These are phyloP conservation scores for Triops longicaudatus DNA, from an alignment of 1,140 invertebrate genomes.

Conservation along the genomic window DNA sequence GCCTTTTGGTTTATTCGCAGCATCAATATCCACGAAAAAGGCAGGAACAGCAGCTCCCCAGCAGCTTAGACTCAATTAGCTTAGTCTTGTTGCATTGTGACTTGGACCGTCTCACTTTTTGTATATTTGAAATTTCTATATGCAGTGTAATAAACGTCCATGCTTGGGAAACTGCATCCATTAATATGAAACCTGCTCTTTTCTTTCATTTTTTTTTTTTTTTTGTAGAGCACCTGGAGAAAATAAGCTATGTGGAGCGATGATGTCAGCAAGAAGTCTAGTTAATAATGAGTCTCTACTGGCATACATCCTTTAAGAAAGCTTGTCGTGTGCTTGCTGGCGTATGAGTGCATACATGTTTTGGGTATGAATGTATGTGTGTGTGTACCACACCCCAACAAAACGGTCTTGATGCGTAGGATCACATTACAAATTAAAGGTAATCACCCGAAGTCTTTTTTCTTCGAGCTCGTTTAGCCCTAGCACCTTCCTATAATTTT, in stretches of 20 bases:
- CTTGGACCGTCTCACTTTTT: not conserved
- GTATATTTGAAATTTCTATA: not conserved
- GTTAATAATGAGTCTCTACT: not conserved
- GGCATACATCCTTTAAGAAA: not conserved
- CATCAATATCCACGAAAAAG: constrained; percentile 3
- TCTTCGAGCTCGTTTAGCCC: too few species aligned
- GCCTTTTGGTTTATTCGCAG: not conserved
- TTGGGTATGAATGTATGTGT: not conserved
- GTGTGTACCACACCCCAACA: not conserved
- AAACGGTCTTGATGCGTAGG: not conserved
- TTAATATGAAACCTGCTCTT: not conserved
- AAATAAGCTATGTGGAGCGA: not conserved
- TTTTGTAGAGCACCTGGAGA: not conserved
- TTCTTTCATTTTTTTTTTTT: not conserved
- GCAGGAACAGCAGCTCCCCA: not conserved
- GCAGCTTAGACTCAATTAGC: not conserved
- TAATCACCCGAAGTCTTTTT: not conserved
- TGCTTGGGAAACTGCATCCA: not conserved
- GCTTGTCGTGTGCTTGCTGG: not conserved
- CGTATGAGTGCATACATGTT: not conserved
- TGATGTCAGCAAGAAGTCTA: constrained; percentile 12
- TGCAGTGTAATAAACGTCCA: not conserved
- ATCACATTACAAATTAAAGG: not conserved
- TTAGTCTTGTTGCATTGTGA: not conserved
- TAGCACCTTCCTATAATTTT: too few species aligned